Percentiles rank a stretch among this genome's conserved stretches.
phyloP scores from a whole-genome alignment of 1,140 invertebrate genomes.

The Eumaeus atala region DNA sequence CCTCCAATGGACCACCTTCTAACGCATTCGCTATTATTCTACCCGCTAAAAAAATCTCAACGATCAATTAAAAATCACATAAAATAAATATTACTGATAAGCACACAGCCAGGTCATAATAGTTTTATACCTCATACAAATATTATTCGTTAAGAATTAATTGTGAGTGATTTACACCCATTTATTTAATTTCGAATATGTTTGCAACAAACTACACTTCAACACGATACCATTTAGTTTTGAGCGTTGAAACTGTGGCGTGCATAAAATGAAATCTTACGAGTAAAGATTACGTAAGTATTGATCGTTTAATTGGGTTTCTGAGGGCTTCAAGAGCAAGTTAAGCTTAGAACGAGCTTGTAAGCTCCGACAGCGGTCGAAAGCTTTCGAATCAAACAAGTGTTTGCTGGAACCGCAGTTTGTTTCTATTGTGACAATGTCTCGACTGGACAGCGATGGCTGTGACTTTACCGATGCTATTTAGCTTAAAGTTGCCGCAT shows the following conservation, averaged over 20 bases:
- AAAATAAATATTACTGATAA: no score
- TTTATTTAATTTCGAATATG: not conserved
- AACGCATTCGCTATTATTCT: no score
- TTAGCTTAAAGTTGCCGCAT: not conserved
- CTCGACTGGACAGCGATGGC: not conserved
- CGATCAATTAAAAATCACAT: no score
- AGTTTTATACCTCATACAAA: not conserved
- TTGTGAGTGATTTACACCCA: not conserved
- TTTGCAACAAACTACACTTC: not conserved
- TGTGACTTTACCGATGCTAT: not conserved
- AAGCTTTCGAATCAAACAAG: slow-evolving; percentile 37
- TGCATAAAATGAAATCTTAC: slow-evolving; percentile 4
- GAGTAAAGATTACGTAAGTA: slow-evolving; percentile 7
- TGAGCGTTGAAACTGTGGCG: not conserved
- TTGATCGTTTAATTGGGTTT: slow-evolving; percentile 16
- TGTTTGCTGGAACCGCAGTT: slow-evolving; percentile 28
- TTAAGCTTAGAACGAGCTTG: slow-evolving; percentile 19
- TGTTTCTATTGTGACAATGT: slow-evolving; percentile 12
- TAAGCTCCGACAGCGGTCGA: slow-evolving; percentile 15
- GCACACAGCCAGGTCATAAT: not conserved
- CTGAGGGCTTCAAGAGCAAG: slow-evolving; percentile 15
- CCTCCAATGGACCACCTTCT: no score
- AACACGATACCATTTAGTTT: slow-evolving; percentile 2
- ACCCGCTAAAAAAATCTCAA: no score
- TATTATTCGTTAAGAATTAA: not conserved